Evolutionary conservation across 2,888 invertebrate genomes (phyloP).

Genomic region (Archips xylosteana): DNA sequence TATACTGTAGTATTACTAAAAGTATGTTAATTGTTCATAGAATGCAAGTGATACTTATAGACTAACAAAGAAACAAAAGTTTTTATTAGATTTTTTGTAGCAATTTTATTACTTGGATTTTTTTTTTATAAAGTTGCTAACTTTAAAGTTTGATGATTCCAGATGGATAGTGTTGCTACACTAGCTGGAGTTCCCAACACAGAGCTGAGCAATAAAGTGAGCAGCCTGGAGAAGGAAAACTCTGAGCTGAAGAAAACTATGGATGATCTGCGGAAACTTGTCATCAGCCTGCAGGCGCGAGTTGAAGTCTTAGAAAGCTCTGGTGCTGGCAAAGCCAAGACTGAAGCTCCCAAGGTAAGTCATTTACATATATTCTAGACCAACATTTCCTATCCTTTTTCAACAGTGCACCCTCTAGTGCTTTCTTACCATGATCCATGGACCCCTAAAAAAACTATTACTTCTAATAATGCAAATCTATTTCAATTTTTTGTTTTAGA

Average conservation of each 20-base stretch:
- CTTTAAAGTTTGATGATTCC: slow-evolving; percentile 51
- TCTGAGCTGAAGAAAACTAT: slow-evolving; percentile 79
- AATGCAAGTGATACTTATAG: slow-evolving; percentile 1
- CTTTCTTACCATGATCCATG: no score
- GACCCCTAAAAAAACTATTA: no score
- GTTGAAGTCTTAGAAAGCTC: slow-evolving; percentile 73
- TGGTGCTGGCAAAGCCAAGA: slow-evolving; percentile 51
- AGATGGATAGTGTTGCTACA: slow-evolving; percentile 89
- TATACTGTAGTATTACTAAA: slow-evolving; percentile 27
- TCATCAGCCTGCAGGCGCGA: slow-evolving; percentile 78
- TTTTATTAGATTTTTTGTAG: not conserved
- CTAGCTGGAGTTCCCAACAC: slow-evolving; percentile 84
- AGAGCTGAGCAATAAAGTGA: slow-evolving; percentile 84
- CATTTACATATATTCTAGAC: no score
- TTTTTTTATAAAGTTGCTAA: not conserved
- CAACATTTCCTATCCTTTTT: no score
- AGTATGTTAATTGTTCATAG: not conserved
- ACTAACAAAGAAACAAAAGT: not conserved
- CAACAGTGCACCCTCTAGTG: no score
- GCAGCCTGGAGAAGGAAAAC: slow-evolving; percentile 86
- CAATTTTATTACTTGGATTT: not conserved
- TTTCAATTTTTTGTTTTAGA: no score
- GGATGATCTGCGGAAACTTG: slow-evolving; percentile 75
- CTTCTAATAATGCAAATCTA: no score
- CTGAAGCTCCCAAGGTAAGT: slow-evolving; percentile 61